A percentile compares a stretch with the other conserved stretches of the same genome.
phyloP scores from a whole-genome alignment of 2,797 vertebrate species.

The Oreonectes daqikongensis region DNA sequence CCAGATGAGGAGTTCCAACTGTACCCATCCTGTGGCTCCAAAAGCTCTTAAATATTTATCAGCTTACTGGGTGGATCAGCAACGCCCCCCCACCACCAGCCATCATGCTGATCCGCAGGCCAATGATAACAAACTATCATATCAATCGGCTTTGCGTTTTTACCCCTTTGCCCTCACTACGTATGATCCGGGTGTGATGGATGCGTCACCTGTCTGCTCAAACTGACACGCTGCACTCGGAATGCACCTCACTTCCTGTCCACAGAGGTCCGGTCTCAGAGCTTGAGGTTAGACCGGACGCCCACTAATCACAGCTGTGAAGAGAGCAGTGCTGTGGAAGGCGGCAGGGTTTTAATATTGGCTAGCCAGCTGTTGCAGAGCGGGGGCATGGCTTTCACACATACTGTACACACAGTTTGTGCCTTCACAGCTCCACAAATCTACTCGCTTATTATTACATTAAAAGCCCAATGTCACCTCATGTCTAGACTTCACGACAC shows the following conservation, averaged over 20 bases:
- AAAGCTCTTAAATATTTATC: slow-evolving; percentile 62
- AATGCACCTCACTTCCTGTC: slow-evolving; percentile 42
- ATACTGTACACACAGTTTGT: slow-evolving; percentile 21
- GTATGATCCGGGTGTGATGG: not conserved
- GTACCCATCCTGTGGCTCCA: slow-evolving; percentile 55
- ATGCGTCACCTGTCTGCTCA: slow-evolving; percentile 7
- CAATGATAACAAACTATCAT: slow-evolving; percentile 36
- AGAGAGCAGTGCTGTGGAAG: slow-evolving; percentile 54
- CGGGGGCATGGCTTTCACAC: slow-evolving; percentile 50
- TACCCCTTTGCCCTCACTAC: not conserved
- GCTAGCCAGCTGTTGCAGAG: slow-evolving; percentile 57
- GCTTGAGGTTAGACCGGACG: slow-evolving; percentile 53
- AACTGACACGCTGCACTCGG: slow-evolving; percentile 4
- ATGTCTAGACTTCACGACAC: slow-evolving; percentile 4
- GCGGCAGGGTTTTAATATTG: slow-evolving; percentile 59
- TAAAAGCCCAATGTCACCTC: slow-evolving; percentile 47
- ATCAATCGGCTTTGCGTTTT: slow-evolving; percentile 18
- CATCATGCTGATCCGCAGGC: slow-evolving; percentile 40
- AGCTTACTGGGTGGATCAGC: slow-evolving; percentile 60
- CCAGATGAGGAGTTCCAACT: slow-evolving; percentile 56
- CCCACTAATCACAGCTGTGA: slow-evolving; percentile 58
- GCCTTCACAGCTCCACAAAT: slow-evolving; percentile 41
- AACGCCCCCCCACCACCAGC: slow-evolving; percentile 43
- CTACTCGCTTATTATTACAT: slow-evolving; percentile 41
- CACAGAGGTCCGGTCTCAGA: slow-evolving; percentile 42